Base-by-base conservation (phyloP, 1,140 invertebrate species). In the Notospermus geniculatus region DNA sequence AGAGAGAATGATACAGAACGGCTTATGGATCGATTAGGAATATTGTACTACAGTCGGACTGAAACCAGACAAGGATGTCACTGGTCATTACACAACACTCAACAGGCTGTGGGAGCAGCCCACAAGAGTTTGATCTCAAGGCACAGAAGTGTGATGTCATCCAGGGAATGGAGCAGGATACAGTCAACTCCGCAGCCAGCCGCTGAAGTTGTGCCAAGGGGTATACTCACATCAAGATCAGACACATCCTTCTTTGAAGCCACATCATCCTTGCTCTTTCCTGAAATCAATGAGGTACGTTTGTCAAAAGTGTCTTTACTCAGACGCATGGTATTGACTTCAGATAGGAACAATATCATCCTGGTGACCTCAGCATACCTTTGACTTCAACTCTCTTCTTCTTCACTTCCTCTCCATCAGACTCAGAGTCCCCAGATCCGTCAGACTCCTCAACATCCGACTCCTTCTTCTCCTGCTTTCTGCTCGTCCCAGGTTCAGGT, bases 161-260 rank as follows among this genome's bases (percentile, higher is more conserved):
- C 15, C 15, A 43, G 15, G 41, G n/a, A n/a, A 43, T n/a, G n/a
- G 15, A 15, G 15, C n/a, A 15, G 41, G 41, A n/a, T n/a, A n/a
- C 15, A n/a, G 15, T 43, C 41, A n/a, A n/a, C 41, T 15, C n/a
- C n/a, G 41, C 15, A 15, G 41, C 41, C 41, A 15, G n/a, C 15
- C 15, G 15, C 41, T 15, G 41, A 15, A n/a, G n/a, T n/a, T n/a
- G n/a, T n/a, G n/a, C 52, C 52, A 54, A 11, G 19, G 52, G 11
- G 11, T 22, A 22, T 13, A 64, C 64, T 68, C 83, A 87, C 87
- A 80, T 90, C 88, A 68, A 89, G 78, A 82, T 91, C 89, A 71
- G 87, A 89, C 27, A 91, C 87, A 66, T 86, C 82, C 72, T 87
- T 84, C 69, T 87, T 83, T 0, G 87, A 87, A 54, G 87, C 74